phyloP scores from a whole-genome alignment of 2,113 vertebrate genomes.

The Potamarius usumacintae region DNA sequence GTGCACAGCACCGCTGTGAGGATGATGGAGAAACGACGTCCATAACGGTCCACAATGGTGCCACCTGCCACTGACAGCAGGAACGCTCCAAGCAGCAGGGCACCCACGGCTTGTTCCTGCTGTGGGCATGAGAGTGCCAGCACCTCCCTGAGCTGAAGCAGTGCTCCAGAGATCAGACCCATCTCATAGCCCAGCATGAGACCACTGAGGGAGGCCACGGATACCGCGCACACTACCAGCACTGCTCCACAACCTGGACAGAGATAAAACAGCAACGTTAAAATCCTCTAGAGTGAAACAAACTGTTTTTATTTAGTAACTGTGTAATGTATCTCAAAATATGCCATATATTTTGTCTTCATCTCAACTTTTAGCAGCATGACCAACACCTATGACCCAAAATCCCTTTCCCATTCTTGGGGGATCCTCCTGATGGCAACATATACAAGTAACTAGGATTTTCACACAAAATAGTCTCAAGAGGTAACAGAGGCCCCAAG shows the following conservation, averaged over 20 bases:
- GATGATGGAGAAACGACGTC: constrained; percentile 85
- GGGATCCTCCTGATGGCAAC: neutral
- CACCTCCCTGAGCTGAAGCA: constrained; percentile 84
- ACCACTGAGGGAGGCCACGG: constrained; percentile 84
- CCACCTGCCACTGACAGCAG: constrained; percentile 84
- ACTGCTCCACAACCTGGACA: constrained; percentile 80
- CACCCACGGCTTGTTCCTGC: constrained; percentile 89
- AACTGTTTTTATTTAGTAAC: neutral
- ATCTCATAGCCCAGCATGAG: constrained; percentile 92
- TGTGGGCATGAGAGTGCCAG: constrained; percentile 83
- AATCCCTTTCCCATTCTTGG: neutral
- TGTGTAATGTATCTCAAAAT: neutral
- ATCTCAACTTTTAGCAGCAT: neutral
- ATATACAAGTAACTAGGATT: neutral
- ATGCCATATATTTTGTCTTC: neutral
- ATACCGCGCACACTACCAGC: constrained; percentile 78
- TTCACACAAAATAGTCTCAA: no score
- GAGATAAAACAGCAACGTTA: constrained; percentile 23
- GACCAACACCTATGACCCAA: neutral
- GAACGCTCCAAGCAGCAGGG: constrained; percentile 86
- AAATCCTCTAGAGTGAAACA: neutral
- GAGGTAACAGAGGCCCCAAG: no score
- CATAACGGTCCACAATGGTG: constrained; percentile 85
- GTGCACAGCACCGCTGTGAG: constrained; percentile 80
- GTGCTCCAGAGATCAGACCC: constrained; percentile 89